A percentile compares a stretch with the other conserved stretches of the same genome.
These are phyloP conservation scores for Ptychoptera contaminata DNA, from an alignment of 2,888 invertebrate species.

Conservation along the genomic window DNA sequence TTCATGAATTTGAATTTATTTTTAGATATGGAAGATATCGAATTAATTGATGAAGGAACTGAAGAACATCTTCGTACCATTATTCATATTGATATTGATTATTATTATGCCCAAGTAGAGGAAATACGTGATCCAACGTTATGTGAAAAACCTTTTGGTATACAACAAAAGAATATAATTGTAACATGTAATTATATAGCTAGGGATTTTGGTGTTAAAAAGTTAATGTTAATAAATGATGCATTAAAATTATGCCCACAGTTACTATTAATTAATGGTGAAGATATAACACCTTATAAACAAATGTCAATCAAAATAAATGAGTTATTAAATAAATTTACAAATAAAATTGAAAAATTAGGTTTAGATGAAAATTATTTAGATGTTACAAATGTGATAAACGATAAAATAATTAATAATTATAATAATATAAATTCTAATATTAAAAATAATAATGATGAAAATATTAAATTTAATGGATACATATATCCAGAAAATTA, in stretches of 20 bases:
- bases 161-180: conserved; percentile 70
- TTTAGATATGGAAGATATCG: conserved; percentile 8
- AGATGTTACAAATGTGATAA: conserved; percentile 56
- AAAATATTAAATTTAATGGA: conserved; percentile 21
- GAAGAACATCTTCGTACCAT: conserved; percentile 48
- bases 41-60: conserved; percentile 31
- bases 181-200: conserved; percentile 77
- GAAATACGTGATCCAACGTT: conserved; percentile 55
- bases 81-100: conserved; percentile 69
- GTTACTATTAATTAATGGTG: conserved; percentile 61
- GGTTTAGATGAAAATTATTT: conserved; percentile 77
- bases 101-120: conserved; percentile 78
- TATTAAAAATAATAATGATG: background rate
- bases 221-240: conserved; percentile 63
- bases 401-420: conserved; percentile 19
- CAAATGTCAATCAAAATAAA: conserved; percentile 63
- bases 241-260: conserved; percentile 58
- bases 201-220: conserved; percentile 55
- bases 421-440: conserved; percentile 6
- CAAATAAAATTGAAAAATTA: conserved; percentile 58
- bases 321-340: conserved; percentile 51
- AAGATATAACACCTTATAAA: conserved; percentile 68
- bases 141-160: conserved; percentile 51
- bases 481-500: conserved; percentile 41
- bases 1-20: background rate